Evolutionary conservation across 2,888 invertebrate genomes (phyloP).

Genomic region (Aphidius colemani): DNA sequence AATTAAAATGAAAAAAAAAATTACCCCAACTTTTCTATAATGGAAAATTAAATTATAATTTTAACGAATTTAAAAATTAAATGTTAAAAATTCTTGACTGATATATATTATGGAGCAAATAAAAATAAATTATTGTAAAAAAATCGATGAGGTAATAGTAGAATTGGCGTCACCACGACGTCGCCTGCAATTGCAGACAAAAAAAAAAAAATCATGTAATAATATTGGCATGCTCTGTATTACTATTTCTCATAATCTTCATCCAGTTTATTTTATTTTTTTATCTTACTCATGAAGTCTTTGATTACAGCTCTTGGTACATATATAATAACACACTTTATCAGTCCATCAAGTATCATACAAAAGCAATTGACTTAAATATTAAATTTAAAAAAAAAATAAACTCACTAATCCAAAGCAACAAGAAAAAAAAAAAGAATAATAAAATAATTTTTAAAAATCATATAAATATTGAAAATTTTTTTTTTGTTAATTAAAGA

Average conservation of each 20-base stretch:
- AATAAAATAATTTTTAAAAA: not conserved
- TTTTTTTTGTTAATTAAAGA: not conserved
- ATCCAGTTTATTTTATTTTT: conserved; percentile 1
- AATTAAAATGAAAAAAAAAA: not conserved
- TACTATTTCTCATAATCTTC: conserved; percentile 3
- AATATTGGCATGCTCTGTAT: conserved; percentile 3
- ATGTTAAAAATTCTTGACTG: not conserved
- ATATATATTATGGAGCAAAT: conserved; percentile 5
- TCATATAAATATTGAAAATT: not conserved
- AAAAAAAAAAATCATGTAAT: not conserved
- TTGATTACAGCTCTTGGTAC: not conserved
- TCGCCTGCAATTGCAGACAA: conserved; percentile 29
- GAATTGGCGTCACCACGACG: conserved; percentile 33
- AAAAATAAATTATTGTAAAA: conserved; percentile 22
- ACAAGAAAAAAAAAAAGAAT: not conserved
- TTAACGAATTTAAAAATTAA: no score
- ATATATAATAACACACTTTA: conserved; percentile 9
- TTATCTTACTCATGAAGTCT: not conserved
- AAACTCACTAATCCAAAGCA: not conserved
- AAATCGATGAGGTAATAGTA: conserved; percentile 39
- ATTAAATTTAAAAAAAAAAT: conserved; percentile 1
- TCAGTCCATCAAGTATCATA: conserved; percentile 6
- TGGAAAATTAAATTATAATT: no score
- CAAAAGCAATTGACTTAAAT: conserved; percentile 4
- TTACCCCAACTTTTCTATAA: not conserved